Conservation (phyloP, 2,888 invertebrate species). For the Agriopis aurantiaria region DNA sequence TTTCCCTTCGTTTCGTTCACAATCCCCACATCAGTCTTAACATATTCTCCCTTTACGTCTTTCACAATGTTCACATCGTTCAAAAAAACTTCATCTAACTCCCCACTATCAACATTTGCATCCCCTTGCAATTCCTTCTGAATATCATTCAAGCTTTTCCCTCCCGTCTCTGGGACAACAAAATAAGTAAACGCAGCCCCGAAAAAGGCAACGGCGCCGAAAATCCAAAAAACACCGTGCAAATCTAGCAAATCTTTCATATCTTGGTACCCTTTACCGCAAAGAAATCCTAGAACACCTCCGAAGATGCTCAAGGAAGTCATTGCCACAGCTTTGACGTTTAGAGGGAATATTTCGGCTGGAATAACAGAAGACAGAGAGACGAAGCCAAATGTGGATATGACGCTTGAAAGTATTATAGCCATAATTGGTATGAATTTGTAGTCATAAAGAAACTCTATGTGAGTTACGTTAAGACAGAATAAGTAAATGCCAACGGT, state of each 20-base stretch:
- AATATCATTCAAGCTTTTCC: conserved; percentile 81
- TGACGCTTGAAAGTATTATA: conserved; percentile 58
- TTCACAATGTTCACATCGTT: conserved; percentile 6
- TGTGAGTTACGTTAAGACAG: conserved; percentile 50
- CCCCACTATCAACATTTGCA: conserved; percentile 30
- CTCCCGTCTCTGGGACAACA: conserved; percentile 83
- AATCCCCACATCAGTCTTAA: conserved; percentile 7
- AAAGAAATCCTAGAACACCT: conserved; percentile 72
- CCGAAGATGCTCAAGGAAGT: conserved; percentile 74
- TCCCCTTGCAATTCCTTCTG: conserved; percentile 75
- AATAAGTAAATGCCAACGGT: conserved; percentile 66
- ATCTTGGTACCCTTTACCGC: conserved; percentile 76
- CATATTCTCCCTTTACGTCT: conserved; percentile 19
- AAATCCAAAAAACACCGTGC: conserved; percentile 76
- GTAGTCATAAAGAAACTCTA: conserved; percentile 37
- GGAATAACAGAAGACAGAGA: conserved; percentile 78
- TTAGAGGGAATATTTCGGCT: conserved; percentile 83
- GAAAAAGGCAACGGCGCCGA: conserved; percentile 69
- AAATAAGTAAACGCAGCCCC: conserved; percentile 72
- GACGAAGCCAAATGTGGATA: conserved; percentile 71
- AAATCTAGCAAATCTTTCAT: conserved; percentile 72
- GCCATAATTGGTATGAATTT: conserved; percentile 70
- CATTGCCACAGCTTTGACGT: conserved; percentile 81
- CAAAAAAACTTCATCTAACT: conserved; percentile 16
- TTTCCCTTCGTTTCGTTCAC: not conserved